phyloP scores from a whole-genome alignment of 2,113 vertebrate species.

The Haliaeetus leucogaster region DNA sequence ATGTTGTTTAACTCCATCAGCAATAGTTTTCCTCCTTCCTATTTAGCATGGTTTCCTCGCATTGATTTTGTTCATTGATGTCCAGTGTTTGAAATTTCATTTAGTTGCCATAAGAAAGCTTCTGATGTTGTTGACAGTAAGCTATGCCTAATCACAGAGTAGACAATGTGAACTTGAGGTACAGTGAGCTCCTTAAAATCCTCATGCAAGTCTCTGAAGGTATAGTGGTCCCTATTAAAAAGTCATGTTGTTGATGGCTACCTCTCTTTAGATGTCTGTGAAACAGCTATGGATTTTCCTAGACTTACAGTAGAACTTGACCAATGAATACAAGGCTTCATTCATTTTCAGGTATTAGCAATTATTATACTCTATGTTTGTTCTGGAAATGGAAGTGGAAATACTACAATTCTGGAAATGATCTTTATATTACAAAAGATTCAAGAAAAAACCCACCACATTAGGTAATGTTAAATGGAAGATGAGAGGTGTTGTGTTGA shows the following conservation, averaged over 20 bases:
- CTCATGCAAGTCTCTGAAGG: not conserved
- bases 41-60: not conserved
- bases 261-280: not conserved
- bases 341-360: not conserved
- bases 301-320: not conserved
- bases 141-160: not conserved
- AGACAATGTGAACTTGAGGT: not conserved
- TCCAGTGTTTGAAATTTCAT: not conserved
- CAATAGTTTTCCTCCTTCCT: not conserved
- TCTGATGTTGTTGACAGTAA: not conserved
- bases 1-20: not conserved
- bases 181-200: not conserved
- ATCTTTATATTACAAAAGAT: not conserved
- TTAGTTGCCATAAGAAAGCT: not conserved
- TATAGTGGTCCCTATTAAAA: not conserved
- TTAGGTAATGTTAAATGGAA: not conserved
- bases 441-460: accelerated
- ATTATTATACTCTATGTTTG: not conserved
- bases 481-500: not conserved
- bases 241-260: not conserved
- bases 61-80: not conserved
- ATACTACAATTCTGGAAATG: not conserved
- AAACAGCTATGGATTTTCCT: not conserved
- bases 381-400: not conserved
- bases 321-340: not conserved